Evolutionary conservation across 2,888 invertebrate genomes (phyloP).

Genomic region (Geotrupes spiniger): DNA sequence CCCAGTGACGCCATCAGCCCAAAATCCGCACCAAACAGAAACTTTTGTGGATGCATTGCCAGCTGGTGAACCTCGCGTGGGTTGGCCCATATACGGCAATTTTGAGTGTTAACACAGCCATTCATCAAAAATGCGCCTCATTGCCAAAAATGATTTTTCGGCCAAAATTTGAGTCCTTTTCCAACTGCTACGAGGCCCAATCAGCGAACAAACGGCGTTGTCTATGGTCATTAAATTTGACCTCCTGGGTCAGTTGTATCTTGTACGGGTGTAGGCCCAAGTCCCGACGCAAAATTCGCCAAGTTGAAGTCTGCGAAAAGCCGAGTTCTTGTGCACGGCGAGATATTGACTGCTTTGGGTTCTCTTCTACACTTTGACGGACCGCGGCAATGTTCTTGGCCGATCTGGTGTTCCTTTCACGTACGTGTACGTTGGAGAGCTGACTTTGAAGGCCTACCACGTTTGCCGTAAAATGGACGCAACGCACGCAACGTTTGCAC

Average conservation of each 20-base stretch:
- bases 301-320: slow-evolving; percentile 34
- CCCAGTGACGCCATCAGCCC: slow-evolving; percentile 19
- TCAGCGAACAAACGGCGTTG: slow-evolving; percentile 26
- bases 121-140: slow-evolving; percentile 24
- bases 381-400: slow-evolving; percentile 21
- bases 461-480: too few relatives aligned
- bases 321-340: slow-evolving; percentile 25
- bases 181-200: slow-evolving; percentile 24
- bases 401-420: slow-evolving; percentile 18
- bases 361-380: slow-evolving; percentile 24
- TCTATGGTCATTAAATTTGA: slow-evolving; percentile 23
- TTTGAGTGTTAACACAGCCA: slow-evolving; percentile 24
- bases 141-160: slow-evolving; percentile 24
- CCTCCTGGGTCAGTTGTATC: slow-evolving; percentile 19
- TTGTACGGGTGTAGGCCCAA: slow-evolving; percentile 21
- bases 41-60: slow-evolving; percentile 25
- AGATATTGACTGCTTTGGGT: slow-evolving; percentile 15
- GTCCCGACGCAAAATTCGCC: slow-evolving; percentile 28
- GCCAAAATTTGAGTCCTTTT: slow-evolving; percentile 27
- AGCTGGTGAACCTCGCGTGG: slow-evolving; percentile 25
- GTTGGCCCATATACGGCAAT: slow-evolving; percentile 27
- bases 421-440: slow-evolving; percentile 7
- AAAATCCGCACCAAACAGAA: slow-evolving; percentile 20
- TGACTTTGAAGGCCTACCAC: slow-evolving; percentile 17
- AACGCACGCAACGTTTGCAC: slow-evolving; percentile 24